Percentiles rank a stretch among this genome's conserved stretches.
phyloP scores from a whole-genome alignment of 2,797 vertebrate genomes.

The Ataeniobius toweri region DNA sequence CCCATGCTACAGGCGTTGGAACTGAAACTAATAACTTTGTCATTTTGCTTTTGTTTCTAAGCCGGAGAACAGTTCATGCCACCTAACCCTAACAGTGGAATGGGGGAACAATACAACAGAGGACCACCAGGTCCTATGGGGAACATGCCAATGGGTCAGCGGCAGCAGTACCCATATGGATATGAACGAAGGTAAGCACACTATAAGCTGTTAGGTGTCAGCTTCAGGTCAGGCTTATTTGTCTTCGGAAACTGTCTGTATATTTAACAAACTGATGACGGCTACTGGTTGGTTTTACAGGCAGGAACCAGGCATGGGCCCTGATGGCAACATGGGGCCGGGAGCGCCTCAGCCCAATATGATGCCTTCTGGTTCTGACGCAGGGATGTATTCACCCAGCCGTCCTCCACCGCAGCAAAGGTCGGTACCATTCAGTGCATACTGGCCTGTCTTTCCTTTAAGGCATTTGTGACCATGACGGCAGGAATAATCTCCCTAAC shows the following conservation, averaged over 20 bases:
- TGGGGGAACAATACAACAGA: constrained; percentile 93
- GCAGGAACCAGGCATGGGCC: constrained; percentile 90
- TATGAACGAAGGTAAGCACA: constrained; percentile 90
- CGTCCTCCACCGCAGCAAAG: constrained; percentile 91
- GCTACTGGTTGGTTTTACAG: constrained; percentile 68
- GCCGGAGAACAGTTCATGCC: constrained; percentile 95
- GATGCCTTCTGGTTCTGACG: constrained; percentile 92
- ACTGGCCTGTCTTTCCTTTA: neutral
- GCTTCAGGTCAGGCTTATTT: neutral
- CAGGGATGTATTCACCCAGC: constrained; percentile 98
- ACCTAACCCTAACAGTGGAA: constrained; percentile 90
- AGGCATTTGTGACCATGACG: neutral
- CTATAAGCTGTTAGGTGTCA: neutral
- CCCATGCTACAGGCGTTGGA: neutral
- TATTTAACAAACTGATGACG: neutral
- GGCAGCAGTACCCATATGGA: constrained; percentile 94
- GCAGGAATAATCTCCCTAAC: neutral
- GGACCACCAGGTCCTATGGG: constrained; percentile 88
- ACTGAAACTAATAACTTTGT: constrained; percentile 1
- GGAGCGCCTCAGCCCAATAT: constrained; percentile 90
- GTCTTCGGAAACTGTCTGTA: too few relatives aligned
- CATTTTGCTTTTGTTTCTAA: constrained; percentile 39
- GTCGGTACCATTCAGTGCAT: constrained; percentile 48
- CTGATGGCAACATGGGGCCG: constrained; percentile 88
- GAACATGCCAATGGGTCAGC: constrained; percentile 92